Evolutionary conservation across 1,140 invertebrate species (phyloP).

Genomic region (Melitaea cinxia): DNA sequence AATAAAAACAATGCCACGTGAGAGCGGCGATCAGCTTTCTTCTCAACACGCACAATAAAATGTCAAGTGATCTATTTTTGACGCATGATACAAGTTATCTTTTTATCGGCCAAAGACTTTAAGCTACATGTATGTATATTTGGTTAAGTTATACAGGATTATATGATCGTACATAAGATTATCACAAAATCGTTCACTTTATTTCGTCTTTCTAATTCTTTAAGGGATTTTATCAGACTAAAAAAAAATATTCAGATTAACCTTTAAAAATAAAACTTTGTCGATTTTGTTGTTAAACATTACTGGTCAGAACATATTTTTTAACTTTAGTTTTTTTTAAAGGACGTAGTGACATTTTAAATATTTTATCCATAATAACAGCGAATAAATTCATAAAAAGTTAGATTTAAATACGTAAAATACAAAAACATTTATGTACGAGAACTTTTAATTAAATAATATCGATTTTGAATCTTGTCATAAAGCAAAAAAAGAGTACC

Average conservation of each 20-base stretch:
- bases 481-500: conserved; percentile 3
- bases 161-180: conserved; percentile 11
- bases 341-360: too few relatives aligned
- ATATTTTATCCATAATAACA: too few relatives aligned
- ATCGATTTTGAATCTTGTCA: neutral
- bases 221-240: too few relatives aligned
- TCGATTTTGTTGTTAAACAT: too few relatives aligned
- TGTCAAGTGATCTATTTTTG: conserved; percentile 72
- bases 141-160: conserved; percentile 9
- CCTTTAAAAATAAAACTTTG: too few relatives aligned
- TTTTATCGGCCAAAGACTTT: conserved; percentile 76
- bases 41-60: conserved; percentile 49
- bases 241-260: too few relatives aligned
- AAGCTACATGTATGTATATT: conserved; percentile 12
- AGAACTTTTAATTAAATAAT: conserved; percentile 9
- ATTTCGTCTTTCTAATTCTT: too few relatives aligned
- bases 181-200: too few relatives aligned
- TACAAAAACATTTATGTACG: neutral
- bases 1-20: conserved; percentile 79
- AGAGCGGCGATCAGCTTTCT: conserved; percentile 51
- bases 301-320: too few relatives aligned
- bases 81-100: conserved; percentile 66
- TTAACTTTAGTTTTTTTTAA: too few relatives aligned
- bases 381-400: too few relatives aligned
- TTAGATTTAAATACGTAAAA: neutral